Percentiles rank a stretch among this genome's conserved stretches.
These are phyloP conservation scores for Hydrotaea cyrtoneurina DNA, from an alignment of 2,888 invertebrate species.

Conservation along the genomic window DNA sequence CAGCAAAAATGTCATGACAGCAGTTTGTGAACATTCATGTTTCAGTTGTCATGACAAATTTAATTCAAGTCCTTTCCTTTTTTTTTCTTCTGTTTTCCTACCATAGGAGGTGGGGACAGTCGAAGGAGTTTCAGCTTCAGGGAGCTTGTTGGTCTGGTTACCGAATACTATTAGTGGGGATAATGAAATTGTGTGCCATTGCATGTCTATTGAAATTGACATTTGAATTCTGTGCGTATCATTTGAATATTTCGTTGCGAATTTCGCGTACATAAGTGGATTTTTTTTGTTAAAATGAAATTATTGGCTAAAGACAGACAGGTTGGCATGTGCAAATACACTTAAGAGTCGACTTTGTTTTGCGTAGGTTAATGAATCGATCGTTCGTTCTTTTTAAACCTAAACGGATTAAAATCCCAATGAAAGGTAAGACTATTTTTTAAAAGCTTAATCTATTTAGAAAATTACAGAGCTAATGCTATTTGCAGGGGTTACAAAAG, in stretches of 20 bases:
- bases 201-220: background rate
- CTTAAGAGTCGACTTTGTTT: background rate
- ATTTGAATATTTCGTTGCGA: background rate
- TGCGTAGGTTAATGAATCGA: background rate
- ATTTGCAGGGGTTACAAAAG: too few relatives aligned
- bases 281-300: background rate
- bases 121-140: background rate
- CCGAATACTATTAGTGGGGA: slow-evolving; percentile 15
- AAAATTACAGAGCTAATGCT: too few relatives aligned
- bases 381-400: background rate
- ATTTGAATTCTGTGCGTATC: background rate
- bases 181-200: slow-evolving; percentile 16
- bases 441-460: background rate
- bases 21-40: slow-evolving; percentile 46
- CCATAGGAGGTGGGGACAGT: too few relatives aligned
- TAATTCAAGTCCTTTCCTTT: slow-evolving; percentile 28
- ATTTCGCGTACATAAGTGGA: slow-evolving; percentile 34
- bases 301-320: slow-evolving; percentile 15
- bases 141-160: background rate
- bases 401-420: slow-evolving; percentile 5
- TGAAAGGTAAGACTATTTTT: background rate
- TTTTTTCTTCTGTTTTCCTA: too few relatives aligned
- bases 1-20: slow-evolving; percentile 57
- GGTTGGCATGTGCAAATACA: background rate
- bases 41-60: slow-evolving; percentile 46